Evolutionary conservation across 2,888 invertebrate species (phyloP), one percentile per base, ranked within the genome.

Genomic region (Chesias legatella): DNA sequence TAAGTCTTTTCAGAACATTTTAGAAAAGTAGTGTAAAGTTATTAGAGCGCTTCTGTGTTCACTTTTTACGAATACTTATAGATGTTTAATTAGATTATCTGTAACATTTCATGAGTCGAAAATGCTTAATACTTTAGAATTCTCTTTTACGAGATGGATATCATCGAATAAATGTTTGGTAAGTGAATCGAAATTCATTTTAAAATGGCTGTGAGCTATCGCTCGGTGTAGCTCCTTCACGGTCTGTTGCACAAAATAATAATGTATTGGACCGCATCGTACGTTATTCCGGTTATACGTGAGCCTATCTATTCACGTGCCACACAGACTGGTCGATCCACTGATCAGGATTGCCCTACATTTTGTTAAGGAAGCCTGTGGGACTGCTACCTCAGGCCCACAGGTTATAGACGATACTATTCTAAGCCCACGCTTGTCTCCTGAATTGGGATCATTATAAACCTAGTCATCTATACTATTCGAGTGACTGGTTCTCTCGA

Each of bases 121-220:
- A 40, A 73, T 75, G 74, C 77, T 76, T 77, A 71, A 58, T 53
- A 55, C 35, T 23, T 22, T 30, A 43, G 25, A 33, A 35, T 11
- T 32, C 28, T 33, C 17, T 7, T 33, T 33, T 9, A 1, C 20
- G 7, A 8, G 11, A 20, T 13, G 20, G 13, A 17, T 7, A 10
- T 26, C 24, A 64, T 57, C 59, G 58, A 60, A 61, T 67, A 66
- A 61, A 63, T 50, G 51, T 67, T 62, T 63, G 45, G 63, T 66
- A 68, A 67, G 62, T 67, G 58, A 60, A 70, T 60, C 63, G 58
- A 67, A 63, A 65, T 73, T 73, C 57, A 63, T 74, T 74, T 69
- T 64, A 64, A 75, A 74, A 76, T 68, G 71, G 71, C 67, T 73
- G 70, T 70, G 70, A 71, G 70, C 69, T 58, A 68, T 73, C 64